Percentiles rank a stretch among this genome's conserved stretches.
These are phyloP conservation scores for Heliopora coerulea DNA, from an alignment of 92 coral and sea anemone species.

Conservation along the genomic window DNA sequence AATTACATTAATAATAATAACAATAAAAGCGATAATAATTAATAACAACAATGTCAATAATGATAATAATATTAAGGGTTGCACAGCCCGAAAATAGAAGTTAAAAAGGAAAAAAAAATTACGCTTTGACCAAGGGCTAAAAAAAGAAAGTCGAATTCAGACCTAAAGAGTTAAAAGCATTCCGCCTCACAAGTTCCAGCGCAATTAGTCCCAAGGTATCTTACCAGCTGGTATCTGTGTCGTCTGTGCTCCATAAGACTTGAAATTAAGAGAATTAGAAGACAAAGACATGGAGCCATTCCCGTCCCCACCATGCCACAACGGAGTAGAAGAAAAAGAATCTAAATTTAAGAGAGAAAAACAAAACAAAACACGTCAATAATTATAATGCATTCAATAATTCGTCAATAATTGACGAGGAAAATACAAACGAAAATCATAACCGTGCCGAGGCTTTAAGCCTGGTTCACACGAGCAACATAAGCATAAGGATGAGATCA, in stretches of 20 bases:
- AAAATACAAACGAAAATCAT: no score
- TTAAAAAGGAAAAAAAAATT: no score
- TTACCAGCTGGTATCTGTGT: conserved; percentile 19
- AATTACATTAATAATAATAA: no score
- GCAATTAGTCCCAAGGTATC: not conserved
- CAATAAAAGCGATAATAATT: no score
- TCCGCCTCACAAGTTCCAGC: not conserved
- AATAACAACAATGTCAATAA: no score
- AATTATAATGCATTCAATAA: not conserved
- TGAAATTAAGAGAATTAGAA: conserved; percentile 7
- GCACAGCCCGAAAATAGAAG: no score
- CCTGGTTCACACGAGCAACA: not conserved
- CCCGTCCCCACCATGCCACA: conserved; percentile 25
- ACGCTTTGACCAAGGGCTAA: no score
- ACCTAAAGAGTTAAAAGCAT: no score
- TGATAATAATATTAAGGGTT: no score
- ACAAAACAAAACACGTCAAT: not conserved
- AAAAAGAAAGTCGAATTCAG: no score
- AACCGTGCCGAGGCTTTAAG: no score
- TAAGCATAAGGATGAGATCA: not conserved
- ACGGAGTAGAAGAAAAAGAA: conserved; percentile 11
- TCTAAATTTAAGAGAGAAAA: not conserved
- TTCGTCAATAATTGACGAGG: no score
- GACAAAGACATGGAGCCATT: conserved; percentile 27
- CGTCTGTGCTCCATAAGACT: conserved; percentile 2